Base-by-base conservation (phyloP, 2,888 invertebrate species). In the Nomada ruficornis region DNA sequence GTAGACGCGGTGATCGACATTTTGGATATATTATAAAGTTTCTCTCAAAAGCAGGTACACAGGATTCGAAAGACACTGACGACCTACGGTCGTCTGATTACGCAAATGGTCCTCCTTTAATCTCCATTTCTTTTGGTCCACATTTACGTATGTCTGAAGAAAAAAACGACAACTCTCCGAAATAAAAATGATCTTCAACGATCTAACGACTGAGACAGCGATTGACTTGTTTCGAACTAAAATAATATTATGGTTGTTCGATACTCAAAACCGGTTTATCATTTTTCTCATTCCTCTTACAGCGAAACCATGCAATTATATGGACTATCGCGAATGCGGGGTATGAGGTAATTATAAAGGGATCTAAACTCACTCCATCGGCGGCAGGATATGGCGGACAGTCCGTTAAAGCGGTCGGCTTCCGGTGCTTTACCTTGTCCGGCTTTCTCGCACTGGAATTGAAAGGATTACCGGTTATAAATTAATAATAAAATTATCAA, bases 1-100 rank as follows among this genome's bases (percentile, higher is more conserved):
- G 88, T 90, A 50, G 91, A 90, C 52, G 90, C 89, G 74, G 88
- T 90, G 82, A 88, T 83, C 78, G 91, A 88, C 85, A 84, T 90
- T 42, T 74, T 63, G 65, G 29, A 77, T 72, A 52, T 64, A 60
- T 65, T 62, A 36, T 36, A 44, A 36, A 36, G 52, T 71, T 60
- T 77, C 63, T 76, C 26, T 72, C n/a, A 63, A 47, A 15, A 44
- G 50, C 59, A 76, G 64, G 71, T 65, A 86, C 63, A 63, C 63
- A 69, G 11, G 36, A 54, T 73, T 63, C 42, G 65, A 23, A 55
- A 73, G 59, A 71, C 55, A 36, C 54, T 64, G 78, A 84, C 80
- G 79, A 87, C 79, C 62, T n/a, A 26, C 5, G 65, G 82, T 59
- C 86, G 77, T 65, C 79, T 9, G 74, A 86, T 79, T 88, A 85